Percentiles rank a stretch among this genome's conserved stretches.
phyloP scores from a whole-genome alignment of 2,888 invertebrate genomes.

The Dolichomitus sp. region DNA sequence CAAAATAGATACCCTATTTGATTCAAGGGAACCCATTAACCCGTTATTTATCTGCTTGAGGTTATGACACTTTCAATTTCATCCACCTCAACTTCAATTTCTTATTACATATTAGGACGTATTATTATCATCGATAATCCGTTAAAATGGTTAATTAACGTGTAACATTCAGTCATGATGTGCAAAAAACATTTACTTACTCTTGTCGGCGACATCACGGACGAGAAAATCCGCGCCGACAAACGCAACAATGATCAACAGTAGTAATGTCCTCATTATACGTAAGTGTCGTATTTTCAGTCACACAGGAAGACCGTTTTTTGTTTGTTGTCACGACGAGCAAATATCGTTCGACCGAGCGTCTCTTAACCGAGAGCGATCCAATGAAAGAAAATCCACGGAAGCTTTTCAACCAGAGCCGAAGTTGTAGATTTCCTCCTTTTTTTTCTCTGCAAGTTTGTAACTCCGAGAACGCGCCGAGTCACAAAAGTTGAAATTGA shows the following conservation, averaged over 20 bases:
- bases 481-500: slow-evolving; percentile 66
- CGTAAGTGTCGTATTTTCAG: not conserved
- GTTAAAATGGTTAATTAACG: no score
- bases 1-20: no score
- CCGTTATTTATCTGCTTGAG: no score
- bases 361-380: not conserved
- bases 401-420: not conserved
- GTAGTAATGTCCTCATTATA: slow-evolving; percentile 73
- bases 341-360: slow-evolving; percentile 39
- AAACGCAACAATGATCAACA: slow-evolving; percentile 77
- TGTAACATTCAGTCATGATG: no score
- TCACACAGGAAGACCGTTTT: not conserved
- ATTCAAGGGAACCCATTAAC: no score
- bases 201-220: slow-evolving; percentile 77
- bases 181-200: slow-evolving; percentile 72
- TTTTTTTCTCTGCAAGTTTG: not conserved
- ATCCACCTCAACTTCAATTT: no score
- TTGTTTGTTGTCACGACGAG: slow-evolving; percentile 6
- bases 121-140: no score
- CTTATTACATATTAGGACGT: no score
- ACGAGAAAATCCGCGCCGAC: slow-evolving; percentile 76
- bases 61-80: no score
- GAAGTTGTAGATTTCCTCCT: not conserved
- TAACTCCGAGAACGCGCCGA: slow-evolving; percentile 7
- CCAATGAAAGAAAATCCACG: not conserved